Evolutionary conservation across 2,113 vertebrate genomes (phyloP).

Genomic region (Cynopterus brachyotis): DNA sequence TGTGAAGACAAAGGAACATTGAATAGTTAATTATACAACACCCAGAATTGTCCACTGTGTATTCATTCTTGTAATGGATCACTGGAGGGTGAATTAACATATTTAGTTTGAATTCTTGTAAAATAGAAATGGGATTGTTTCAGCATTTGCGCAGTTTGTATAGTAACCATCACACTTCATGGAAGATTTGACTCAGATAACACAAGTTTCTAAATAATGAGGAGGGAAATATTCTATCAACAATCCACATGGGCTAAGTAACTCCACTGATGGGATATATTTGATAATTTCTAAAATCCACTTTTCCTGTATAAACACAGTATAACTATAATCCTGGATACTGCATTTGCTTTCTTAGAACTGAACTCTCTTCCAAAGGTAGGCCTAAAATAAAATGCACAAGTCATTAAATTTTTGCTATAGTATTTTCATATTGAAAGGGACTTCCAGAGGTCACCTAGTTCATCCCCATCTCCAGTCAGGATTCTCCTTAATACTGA

Average conservation of each 20-base stretch:
- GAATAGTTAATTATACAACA: constrained; percentile 55
- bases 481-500: constrained; percentile 61
- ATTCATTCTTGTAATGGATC: constrained; percentile 43
- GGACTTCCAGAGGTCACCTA: constrained; percentile 58
- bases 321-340: background rate
- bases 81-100: constrained; percentile 21
- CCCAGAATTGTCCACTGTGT: constrained; percentile 43
- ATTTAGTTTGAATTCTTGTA: constrained; percentile 59
- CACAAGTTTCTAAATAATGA: background rate
- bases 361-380: background rate
- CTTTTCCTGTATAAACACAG: background rate
- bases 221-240: background rate
- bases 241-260: background rate
- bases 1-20: constrained; percentile 60
- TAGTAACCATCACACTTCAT: background rate
- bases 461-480: background rate
- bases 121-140: constrained; percentile 39
- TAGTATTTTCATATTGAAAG: constrained; percentile 47
- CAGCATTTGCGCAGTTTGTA: background rate
- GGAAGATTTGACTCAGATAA: background rate
- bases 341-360: constrained; percentile 40
- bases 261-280: background rate
- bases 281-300: background rate
- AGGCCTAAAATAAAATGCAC: constrained; percentile 39
- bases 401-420: constrained; percentile 51